Percentiles rank a stretch among this genome's conserved stretches.
Conservation (phyloP, 2,113 vertebrate genomes). For the Pomatostomus ruficeps region DNA sequence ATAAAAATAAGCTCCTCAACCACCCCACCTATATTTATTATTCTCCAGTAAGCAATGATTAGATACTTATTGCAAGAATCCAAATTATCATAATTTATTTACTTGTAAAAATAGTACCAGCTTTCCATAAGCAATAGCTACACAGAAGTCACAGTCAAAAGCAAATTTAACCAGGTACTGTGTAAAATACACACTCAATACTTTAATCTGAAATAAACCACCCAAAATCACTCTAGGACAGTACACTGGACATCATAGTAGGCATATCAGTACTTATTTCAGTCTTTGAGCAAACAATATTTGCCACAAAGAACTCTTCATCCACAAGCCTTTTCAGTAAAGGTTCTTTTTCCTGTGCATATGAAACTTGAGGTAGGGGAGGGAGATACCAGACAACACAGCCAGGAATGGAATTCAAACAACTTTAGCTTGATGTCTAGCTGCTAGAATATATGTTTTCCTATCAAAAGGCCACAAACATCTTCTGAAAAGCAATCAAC, state of each 20-base stretch:
- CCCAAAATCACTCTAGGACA: background rate
- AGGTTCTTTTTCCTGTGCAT: background rate
- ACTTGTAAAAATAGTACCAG: background rate
- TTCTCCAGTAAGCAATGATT: background rate
- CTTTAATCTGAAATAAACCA: background rate
- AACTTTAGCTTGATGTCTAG: background rate
- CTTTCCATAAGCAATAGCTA: background rate
- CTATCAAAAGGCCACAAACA: background rate
- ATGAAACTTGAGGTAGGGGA: background rate
- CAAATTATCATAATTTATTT: background rate
- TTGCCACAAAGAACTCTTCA: background rate
- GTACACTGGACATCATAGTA: background rate
- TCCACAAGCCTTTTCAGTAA: background rate
- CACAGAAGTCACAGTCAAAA: background rate
- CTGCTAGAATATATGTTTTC: background rate
- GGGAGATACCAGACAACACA: background rate
- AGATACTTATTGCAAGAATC: background rate
- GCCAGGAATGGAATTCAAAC: background rate
- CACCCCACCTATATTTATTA: background rate
- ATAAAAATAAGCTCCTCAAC: background rate
- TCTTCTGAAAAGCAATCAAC: accelerated
- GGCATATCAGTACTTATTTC: background rate
- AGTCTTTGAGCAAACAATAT: background rate
- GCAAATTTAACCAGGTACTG: background rate
- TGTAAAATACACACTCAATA: background rate